These are phyloP conservation scores for Clivina fossor DNA, from an alignment of 2,888 invertebrate species.

Conservation along the genomic window DNA sequence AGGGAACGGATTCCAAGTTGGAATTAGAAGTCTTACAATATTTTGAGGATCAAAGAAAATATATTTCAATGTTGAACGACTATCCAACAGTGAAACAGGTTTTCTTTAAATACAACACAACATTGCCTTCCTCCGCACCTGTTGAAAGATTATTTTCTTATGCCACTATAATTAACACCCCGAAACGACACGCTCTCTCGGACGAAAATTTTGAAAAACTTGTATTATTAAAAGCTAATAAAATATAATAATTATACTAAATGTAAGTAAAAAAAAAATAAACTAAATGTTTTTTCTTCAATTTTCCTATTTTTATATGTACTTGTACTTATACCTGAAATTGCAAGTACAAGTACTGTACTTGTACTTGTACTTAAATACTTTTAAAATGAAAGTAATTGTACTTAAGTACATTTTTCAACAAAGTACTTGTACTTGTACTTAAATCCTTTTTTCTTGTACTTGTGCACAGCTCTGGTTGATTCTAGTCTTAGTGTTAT, in stretches of 20 bases:
- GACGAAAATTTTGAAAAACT: conserved; percentile 9
- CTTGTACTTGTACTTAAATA: too few relatives aligned
- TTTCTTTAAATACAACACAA: not conserved
- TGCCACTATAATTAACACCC: conserved; percentile 1
- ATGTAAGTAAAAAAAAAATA: too few relatives aligned
- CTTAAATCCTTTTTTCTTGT: too few relatives aligned
- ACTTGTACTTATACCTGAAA: too few relatives aligned
- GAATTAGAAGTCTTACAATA: conserved; percentile 12
- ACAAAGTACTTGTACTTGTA: too few relatives aligned
- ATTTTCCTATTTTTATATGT: too few relatives aligned
- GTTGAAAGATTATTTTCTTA: conserved; percentile 8
- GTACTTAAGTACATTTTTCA: too few relatives aligned
- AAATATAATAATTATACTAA: conserved; percentile 1
- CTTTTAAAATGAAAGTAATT: too few relatives aligned
- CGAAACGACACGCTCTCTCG: not conserved
- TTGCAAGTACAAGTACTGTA: too few relatives aligned
- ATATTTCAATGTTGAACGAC: not conserved
- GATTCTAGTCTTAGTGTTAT: too few relatives aligned
- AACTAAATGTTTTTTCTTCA: too few relatives aligned
- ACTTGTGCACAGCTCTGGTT: too few relatives aligned
- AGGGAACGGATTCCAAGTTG: not conserved
- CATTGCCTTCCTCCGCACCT: not conserved
- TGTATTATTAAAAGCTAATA: conserved; percentile 5
- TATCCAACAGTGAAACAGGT: conserved; percentile 9
- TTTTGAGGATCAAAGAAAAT: conserved; percentile 1